Base-by-base conservation (phyloP, 2,797 vertebrate genomes). In the Tadarida brasiliensis region DNA sequence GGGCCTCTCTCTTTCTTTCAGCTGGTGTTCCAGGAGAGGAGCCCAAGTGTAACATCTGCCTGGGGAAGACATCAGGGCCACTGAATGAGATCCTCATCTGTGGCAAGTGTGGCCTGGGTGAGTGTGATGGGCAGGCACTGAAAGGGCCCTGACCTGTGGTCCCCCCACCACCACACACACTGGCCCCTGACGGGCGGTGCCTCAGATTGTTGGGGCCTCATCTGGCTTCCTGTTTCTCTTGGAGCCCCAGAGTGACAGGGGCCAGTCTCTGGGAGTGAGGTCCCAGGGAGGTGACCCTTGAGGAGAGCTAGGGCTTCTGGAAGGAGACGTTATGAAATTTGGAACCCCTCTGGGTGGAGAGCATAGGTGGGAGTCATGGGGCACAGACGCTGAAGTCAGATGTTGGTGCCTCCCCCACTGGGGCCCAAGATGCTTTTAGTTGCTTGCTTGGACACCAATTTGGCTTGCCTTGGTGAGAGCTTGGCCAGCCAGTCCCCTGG, bases 71-170 rank as follows among this genome's bases (percentile, higher is more conserved):
- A 0, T 98, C 98, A 0, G 98, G 98, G 3, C 98, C 99, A 5
- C 98, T 98, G 95, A 99, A 99, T 70, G 99, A 99, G 85, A 99
- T 99, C 97, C 99, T 99, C 95, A 99, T 99, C 98, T 99, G 99
- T 19, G 99, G 99, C 30, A 99, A 99, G 96, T 99, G 99, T 77
- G 99, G 99, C 91, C 99, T 99, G 57, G 99, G 99, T 99, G 98
- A 99, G 99, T 96, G 96, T 0, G 5, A 30, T 3, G 14, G 33
- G 85, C 95, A 35, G 19, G 12, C 49, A 2, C 70, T 14, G 49
- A 22, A 20, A 91, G 35, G 84, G 49, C 49, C 35, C 17, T 3
- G 3, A 30, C 56, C 44, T n/a, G 14, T n/a, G 59, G 8, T 11
- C 30, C 63, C 8, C 5, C 7, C 30, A 30, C 14, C 28, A 54